Evolutionary conservation across 2,113 vertebrate species (phyloP).

Genomic region (Cairina moschata): DNA sequence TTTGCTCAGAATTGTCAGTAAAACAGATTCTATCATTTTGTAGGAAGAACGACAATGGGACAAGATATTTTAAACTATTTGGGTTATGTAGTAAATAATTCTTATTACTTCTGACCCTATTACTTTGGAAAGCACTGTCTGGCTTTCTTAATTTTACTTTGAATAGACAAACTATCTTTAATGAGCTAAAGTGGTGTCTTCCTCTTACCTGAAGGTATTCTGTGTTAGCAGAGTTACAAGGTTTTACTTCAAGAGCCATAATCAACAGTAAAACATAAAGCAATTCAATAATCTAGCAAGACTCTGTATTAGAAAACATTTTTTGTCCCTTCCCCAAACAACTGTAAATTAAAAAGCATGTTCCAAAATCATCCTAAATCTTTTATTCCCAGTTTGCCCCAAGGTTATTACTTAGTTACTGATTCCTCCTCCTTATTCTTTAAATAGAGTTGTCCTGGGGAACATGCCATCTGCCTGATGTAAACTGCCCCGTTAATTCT

Average conservation of each 20-base stretch:
- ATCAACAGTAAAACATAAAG: neutral
- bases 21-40: neutral
- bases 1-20: neutral
- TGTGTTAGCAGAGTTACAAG: neutral
- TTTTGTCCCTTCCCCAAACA: neutral
- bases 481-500: constrained; percentile 64
- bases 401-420: neutral
- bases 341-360: neutral
- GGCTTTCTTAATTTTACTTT: neutral
- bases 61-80: neutral
- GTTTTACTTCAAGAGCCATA: neutral
- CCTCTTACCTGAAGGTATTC: neutral
- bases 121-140: neutral
- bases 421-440: constrained; percentile 3
- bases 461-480: constrained; percentile 38
- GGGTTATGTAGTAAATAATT: neutral
- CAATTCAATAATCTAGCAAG: neutral
- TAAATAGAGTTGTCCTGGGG: constrained; percentile 32
- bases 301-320: neutral
- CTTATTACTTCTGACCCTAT: neutral
- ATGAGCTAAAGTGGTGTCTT: neutral
- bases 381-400: neutral
- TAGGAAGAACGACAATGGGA: neutral
- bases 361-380: neutral
- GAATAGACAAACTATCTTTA: neutral